Base-by-base conservation (phyloP, 1,140 invertebrate genomes). In the Drosophila lini region DNA sequence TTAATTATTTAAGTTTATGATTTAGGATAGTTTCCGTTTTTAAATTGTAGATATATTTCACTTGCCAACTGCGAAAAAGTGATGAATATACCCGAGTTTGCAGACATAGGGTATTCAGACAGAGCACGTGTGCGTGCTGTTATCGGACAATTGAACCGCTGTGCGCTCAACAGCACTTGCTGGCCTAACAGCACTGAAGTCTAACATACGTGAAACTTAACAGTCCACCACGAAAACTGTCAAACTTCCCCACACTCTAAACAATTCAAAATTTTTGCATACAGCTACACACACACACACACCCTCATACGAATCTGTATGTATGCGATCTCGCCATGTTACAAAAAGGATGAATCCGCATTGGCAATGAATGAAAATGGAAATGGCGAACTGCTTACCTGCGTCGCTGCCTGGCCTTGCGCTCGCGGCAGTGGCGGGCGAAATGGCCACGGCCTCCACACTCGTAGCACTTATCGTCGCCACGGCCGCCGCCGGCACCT, bases 401-500 rank as follows among this genome's bases (percentile, higher is more conserved):
- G 84, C 84, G 84, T 81, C 84, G 78, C 57, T 89, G 84, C 44
- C 84, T 68, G 8, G 84, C 78, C 44, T 89, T 89, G 0, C 84
- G 74, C 34, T 89, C 84, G 10, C 94, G 94, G 90, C 97, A 98
- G 91, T 98, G 97, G 76, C 97, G 94, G 48, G 97, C 97, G 93
- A 98, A 98, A 89, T 98, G 97, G 4, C 97, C 97, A 50, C 96
- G 93, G 78, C 97, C 96, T 9, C 97, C 97, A 93, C 98, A 98
- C 85, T 98, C 97, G 92, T 98, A 98, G 92, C 97, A 98, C 58
- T 90, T 90, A 88, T 96, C 96, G 79, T 96, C 95, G 22, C 90
- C 75, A 34, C 86, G 74, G 62, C 95, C 93, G 22, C 94, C 94
- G 50, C 94, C 75, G 19, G 56, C 91, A 13, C 94, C 98, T 45